A percentile compares a stretch with the other conserved stretches of the same genome.
phyloP scores from a whole-genome alignment of 2,797 vertebrate genomes.

The Melanotaenia trifasciata region DNA sequence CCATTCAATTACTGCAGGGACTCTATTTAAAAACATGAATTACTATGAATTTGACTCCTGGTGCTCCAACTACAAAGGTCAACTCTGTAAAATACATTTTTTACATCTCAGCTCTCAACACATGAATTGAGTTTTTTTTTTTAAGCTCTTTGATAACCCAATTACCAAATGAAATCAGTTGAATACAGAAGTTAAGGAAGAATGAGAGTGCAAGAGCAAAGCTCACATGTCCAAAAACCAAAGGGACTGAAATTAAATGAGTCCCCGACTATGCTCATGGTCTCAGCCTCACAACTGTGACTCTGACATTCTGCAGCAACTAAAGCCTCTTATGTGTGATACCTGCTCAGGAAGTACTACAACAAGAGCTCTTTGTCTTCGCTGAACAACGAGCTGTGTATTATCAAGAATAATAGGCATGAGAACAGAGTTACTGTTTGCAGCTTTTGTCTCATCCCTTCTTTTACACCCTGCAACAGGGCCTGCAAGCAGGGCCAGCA shows the following conservation, averaged over 20 bases:
- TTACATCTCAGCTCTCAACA: background rate
- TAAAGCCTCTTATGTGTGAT: constrained; percentile 21
- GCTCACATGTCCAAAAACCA: background rate
- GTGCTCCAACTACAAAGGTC: constrained; percentile 22
- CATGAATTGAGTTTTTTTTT: background rate
- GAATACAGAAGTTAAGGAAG: constrained; percentile 6
- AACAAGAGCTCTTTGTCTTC: constrained; percentile 38
- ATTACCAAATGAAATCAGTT: constrained; percentile 6
- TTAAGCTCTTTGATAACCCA: background rate
- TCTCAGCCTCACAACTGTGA: constrained; percentile 14
- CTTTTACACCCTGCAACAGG: background rate
- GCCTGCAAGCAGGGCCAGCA: background rate
- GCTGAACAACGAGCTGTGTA: constrained; percentile 35
- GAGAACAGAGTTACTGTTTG: constrained; percentile 13
- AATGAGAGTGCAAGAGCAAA: background rate
- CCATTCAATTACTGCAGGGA: constrained; percentile 55
- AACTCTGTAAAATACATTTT: constrained; percentile 35
- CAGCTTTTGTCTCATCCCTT: background rate
- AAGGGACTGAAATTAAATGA: constrained; percentile 20
- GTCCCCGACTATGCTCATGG: constrained; percentile 26
- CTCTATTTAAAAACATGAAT: constrained; percentile 41
- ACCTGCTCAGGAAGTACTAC: background rate
- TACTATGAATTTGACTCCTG: constrained; percentile 33
- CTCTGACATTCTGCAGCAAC: constrained; percentile 23
- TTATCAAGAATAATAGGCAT: constrained; percentile 15